phyloP scores from a whole-genome alignment of 2,888 invertebrate genomes.

The Papilio demoleus region DNA sequence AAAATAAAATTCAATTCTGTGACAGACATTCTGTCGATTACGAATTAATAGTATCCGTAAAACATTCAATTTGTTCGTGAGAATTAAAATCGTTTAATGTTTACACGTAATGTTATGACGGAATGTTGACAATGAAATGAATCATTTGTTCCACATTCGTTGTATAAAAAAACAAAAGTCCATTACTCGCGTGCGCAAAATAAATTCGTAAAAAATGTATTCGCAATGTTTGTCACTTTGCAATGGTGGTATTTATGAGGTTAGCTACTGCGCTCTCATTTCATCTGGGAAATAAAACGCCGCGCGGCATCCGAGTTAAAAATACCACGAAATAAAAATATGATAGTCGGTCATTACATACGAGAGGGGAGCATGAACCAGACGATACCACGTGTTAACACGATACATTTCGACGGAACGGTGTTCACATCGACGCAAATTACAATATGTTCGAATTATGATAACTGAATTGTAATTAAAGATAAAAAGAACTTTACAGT shows the following conservation, averaged over 20 bases:
- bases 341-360: constrained; percentile 27
- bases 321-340: constrained; percentile 40
- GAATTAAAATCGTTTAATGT: neutral
- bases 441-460: neutral
- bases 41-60: neutral
- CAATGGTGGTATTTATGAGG: constrained; percentile 28
- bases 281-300: constrained; percentile 24
- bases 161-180: constrained; percentile 8
- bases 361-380: neutral
- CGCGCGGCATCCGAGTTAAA: constrained; percentile 20
- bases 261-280: constrained; percentile 27
- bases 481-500: neutral
- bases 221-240: constrained; percentile 10
- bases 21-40: neutral
- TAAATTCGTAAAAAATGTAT: constrained; percentile 1
- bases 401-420: neutral
- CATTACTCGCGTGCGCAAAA: constrained; percentile 4
- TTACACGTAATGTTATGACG: neutral
- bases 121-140: constrained; percentile 4
- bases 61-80: neutral
- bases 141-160: neutral
- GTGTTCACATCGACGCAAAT: neutral
- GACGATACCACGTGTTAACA: constrained; percentile 26
- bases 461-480: neutral
- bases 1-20: no score